Evolutionary conservation across 2,113 vertebrate genomes (phyloP), one percentile per base, ranked within the genome.

Genomic region (Oceanites oceanicus): DNA sequence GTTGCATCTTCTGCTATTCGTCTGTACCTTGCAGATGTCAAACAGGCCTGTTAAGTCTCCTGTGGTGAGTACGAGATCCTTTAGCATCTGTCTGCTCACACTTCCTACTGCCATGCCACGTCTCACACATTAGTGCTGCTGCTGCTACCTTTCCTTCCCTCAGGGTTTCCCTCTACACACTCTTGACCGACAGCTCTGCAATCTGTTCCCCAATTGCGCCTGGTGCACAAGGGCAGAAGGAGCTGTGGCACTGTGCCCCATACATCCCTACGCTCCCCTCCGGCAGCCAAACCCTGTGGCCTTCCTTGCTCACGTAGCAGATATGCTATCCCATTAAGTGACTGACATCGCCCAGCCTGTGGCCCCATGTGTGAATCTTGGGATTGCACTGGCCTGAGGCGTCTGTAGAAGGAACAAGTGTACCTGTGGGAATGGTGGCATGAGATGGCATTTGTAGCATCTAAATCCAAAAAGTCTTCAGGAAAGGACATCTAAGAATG

Each of bases 1-100:
- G 21, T 44, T 78, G 34, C 76, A 85, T 56, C 65, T 87, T 81
- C 84, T 96, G 84, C 45, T 90, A 6, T 40, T 92, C 30, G 40
- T 65, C 45, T 7, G 1, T 47, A 44, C 61, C 30, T 20, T 40
- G 62, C 70, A 92, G 88, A 82, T 92, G 71, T 32, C 88, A 72
- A 7, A 76, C 36, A 81, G 47, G 16, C 25, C 55, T 50, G 45
- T 77, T 78, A 78, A 55, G 36, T 56, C 45, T 92, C 36, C 74
- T 75, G 29, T 55, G 67, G 71, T 30, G 74, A 78, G 52, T 32
- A 23, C 1, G 6, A 90, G 68, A 85, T 85, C 36, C 63, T 92
- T 80, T 15, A 83, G 29, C 91, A 83, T 44, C 16, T 38, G 18
- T 42, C 44, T 90, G 30, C 75, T 92, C 53, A 62, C 59, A 58